Evolutionary conservation across 2,888 invertebrate genomes (phyloP), one percentile per base, ranked within the genome.

Genomic region (Auanema freiburgensis): DNA sequence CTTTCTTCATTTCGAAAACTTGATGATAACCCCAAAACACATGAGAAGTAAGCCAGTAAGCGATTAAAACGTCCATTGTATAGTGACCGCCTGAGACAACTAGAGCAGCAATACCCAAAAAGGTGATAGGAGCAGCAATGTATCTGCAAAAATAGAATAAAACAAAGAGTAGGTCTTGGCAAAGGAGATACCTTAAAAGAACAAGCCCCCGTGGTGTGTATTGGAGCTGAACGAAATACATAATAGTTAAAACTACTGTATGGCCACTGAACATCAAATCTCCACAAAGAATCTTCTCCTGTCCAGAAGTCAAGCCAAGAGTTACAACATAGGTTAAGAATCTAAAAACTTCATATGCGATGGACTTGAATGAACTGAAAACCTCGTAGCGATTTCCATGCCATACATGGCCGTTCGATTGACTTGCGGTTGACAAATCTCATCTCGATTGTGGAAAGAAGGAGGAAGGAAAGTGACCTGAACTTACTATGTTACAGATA

Each of bases 21-120:
- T 92, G 91, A 86, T 93, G 93, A 87, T 92, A 93, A 77, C 90
- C 90, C 91, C 92, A 93, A 88, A 83, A 83, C 24, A 81, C 80
- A 66, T 80, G 79, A 33, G 72, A 72, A 25, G 76, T 72, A 43
- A 76, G 63, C 80, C 82, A 83, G 60, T 83, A 82, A 16, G 82
- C 83, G 56, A 83, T 78, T 43, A 83, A 68, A 10, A 83, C 81
- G 62, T 80, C 80, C 75, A 83, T 83, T 16, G 83, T 79, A 64
- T 83, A 83, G 64, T 83, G 83, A 14, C 82, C 82, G 11, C 83
- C 81, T 4, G 80, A 79, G 16, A 83, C 79, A 18, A 83, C 80
- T 14, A 83, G 70, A 4, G 80, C 79, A 6, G 69, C 77, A 50
- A 83, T 81, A 16, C 83, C 83, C n/a, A 76, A 63, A 65, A 79